Percentiles rank a stretch among this genome's conserved stretches.
Evolutionary conservation across 2,888 invertebrate species (phyloP).

Genomic region (Phengaris alcon): DNA sequence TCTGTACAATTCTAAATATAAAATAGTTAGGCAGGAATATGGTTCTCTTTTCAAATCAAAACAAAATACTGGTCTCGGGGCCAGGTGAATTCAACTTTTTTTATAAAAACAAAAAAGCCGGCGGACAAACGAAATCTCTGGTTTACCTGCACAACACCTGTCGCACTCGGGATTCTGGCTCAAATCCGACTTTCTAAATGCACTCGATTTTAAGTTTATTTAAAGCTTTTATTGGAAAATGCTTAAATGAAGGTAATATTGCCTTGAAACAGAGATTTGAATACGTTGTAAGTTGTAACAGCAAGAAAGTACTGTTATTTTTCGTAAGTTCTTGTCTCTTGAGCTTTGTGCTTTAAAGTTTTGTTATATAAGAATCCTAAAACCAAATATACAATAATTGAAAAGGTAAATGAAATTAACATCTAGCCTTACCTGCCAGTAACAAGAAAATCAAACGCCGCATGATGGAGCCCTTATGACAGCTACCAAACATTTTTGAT

Average conservation of each 20-base stretch:
- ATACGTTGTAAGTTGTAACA: background rate
- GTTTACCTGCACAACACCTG: slow-evolving; percentile 75
- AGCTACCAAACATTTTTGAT: slow-evolving; percentile 49
- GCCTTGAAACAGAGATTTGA: background rate
- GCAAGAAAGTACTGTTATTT: background rate
- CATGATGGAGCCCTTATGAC: slow-evolving; percentile 57
- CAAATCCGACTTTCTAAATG: slow-evolving; percentile 27
- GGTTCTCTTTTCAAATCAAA: slow-evolving; percentile 17
- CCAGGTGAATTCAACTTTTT: slow-evolving; percentile 35
- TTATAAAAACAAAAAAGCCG: slow-evolving; percentile 51
- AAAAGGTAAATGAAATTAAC: background rate
- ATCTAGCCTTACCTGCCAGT: slow-evolving; percentile 61
- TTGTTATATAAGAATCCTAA: background rate
- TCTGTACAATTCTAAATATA: background rate
- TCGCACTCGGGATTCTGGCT: slow-evolving; percentile 44
- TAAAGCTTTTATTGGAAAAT: slow-evolving; percentile 7
- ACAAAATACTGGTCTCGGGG: slow-evolving; percentile 29
- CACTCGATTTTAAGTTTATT: slow-evolving; percentile 13
- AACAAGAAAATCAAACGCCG: slow-evolving; percentile 64
- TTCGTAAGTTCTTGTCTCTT: background rate
- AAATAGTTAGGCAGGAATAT: background rate
- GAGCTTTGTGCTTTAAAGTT: background rate
- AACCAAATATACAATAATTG: background rate
- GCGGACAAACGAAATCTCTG: slow-evolving; percentile 46
- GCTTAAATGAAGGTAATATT: slow-evolving; percentile 9